A percentile compares a stretch with the other conserved stretches of the same genome.
phyloP scores from a whole-genome alignment of 2,113 vertebrate species.

The Grammomys surdaster region DNA sequence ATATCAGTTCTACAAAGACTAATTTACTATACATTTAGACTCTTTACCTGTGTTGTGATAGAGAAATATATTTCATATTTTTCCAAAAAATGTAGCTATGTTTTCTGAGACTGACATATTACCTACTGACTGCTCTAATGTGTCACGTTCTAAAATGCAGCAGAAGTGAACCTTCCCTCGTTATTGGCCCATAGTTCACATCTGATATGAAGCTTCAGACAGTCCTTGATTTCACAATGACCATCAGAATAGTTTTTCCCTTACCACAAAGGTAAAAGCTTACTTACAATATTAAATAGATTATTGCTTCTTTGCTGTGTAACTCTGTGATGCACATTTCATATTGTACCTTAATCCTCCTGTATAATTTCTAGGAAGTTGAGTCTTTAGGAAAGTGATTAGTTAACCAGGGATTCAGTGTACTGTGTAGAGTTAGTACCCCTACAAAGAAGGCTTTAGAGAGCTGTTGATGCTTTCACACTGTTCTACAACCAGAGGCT shows the following conservation, averaged over 20 bases:
- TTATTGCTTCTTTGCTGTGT: too few relatives aligned
- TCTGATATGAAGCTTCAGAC: background rate
- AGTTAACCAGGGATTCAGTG: rapidly evolving
- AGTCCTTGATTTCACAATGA: background rate
- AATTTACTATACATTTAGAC: background rate
- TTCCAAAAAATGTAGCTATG: background rate
- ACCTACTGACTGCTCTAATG: background rate
- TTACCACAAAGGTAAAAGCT: background rate
- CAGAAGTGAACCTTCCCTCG: background rate
- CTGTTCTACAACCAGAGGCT: background rate
- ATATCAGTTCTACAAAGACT: background rate
- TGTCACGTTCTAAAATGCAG: background rate
- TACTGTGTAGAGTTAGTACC: background rate
- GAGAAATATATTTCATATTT: background rate
- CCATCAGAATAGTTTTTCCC: background rate
- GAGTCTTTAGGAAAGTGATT: background rate
- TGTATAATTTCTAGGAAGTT: background rate
- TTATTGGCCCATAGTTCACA: background rate
- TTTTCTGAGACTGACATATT: background rate
- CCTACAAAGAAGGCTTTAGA: background rate
- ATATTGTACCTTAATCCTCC: background rate
- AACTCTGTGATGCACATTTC: background rate
- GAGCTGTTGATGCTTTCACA: background rate
- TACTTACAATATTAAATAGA: background rate
- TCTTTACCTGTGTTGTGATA: background rate